Evolutionary conservation across 2,113 vertebrate genomes (phyloP), one percentile per base, ranked within the genome.

Genomic region (Falco punctatus): DNA sequence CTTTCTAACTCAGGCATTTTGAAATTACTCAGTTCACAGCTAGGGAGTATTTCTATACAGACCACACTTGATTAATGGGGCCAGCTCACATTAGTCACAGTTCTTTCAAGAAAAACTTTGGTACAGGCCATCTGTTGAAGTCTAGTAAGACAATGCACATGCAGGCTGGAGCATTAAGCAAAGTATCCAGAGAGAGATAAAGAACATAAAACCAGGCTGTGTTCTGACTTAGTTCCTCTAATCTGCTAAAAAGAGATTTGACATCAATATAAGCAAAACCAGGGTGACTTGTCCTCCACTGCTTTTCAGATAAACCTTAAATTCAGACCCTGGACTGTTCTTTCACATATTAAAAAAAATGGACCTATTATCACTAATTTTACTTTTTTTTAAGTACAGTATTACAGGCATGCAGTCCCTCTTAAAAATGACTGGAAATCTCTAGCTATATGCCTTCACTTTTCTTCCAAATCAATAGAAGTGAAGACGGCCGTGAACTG

Each of bases 101-200:
- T 71, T 94, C 86, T 96, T 94, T 94, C 72, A 91, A 79, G 81
- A 84, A 89, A 91, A 95, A 71, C 81, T 86, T 92, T 91, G 86
- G 92, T 94, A 81, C 48, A 75, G 65, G 57, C 83, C 93, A 96
- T 96, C 96, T 96, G 95, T 91, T 69, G 24, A 42, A 81, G 42
- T 78, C 57, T 55, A 66, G 77, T 86, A 80, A 81, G n/a, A 55
- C 55, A 92, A 61, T 0, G 2, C 48, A 84, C 42, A 84, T 4
- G 28, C 24, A 81, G 65, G 51, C 55, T 78, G 55, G 61, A 84
- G 77, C 20, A 35, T 71, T 84, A 91, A 77, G 65, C 30, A 62
- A 93, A 92, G 78, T 38, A 92, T 75, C 48, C 33, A 55, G 67
- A 92, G 83, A 73, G 52, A 92, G 46, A 94, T 66, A 92, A 92